Evolutionary conservation across 2,113 vertebrate species (phyloP), one percentile per base, ranked within the genome.

Genomic region (Motacilla alba): DNA sequence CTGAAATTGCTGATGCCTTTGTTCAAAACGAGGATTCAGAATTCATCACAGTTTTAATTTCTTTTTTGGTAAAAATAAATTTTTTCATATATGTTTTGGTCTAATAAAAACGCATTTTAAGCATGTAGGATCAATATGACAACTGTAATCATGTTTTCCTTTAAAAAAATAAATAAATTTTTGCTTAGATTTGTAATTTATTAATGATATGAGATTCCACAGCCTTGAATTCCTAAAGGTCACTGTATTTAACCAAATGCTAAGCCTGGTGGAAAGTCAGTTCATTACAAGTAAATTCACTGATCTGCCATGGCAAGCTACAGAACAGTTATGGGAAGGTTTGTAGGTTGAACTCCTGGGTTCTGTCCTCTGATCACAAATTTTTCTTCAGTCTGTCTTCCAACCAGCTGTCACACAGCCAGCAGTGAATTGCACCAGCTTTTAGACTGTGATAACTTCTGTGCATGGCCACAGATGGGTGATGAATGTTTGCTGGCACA

Each of bases 401-500:
- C 55, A 74, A 67, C 47, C 46, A 76, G 85, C 75, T 95, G 87
- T 88, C 82, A 91, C 46, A 70, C n/a, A 93, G 81, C 50, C 82
- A 88, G 59, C 13, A 76, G 37, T 20, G 28, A 46, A 82, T 63
- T 70, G 78, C 0, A 15, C 26, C 81, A 93, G 87, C 6, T 83
- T 89, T 93, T 80, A 87, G 67, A 18, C 72, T 91, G 30, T 55
- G 75, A 83, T 77, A 85, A 79, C 55, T 91, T 87, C 63, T 85
- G 43, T 95, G 70, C 75, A 37, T 69, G 63, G 55, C 50, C 82
- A 90, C 93, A 97, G 87, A 90, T 93, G 89, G 67, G 43, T 95
- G 90, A 95, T 94, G 82, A 83, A 95, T 96, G 9, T 31, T 83
- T 91, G 19, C 72, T 90, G 96, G 93, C 90, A 87, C 33, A 58